Base-by-base conservation (phyloP, 2,888 invertebrate genomes). In the Metalampra italica region DNA sequence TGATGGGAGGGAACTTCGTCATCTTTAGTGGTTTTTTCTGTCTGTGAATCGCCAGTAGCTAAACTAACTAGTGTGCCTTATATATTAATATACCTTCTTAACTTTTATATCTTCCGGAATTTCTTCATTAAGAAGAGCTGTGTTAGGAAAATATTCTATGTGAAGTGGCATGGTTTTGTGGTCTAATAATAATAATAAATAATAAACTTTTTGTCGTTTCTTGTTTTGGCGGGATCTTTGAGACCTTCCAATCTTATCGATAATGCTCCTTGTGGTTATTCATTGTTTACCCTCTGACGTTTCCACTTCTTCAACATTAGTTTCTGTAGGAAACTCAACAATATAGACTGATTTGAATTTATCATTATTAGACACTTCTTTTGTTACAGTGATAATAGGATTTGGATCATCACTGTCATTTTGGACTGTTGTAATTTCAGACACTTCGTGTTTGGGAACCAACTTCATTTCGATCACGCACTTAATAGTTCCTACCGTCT, bases 201-300 rank as follows among this genome's bases (percentile, higher is more conserved):
- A 14, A 70, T 65, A 0, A 54, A 54, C 30, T 40, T 14, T 29
- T 51, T 11, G n/a, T 52, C 54, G 70, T 55, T 9, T 45, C 38
- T 43, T 53, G 52, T 51, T 55, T 48, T 8, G 51, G 46, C 14
- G 56, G 29, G 9, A 42, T 44, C 51, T 61, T 75, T 76, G 42
- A 67, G 54, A 53, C 71, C 78, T 41, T 75, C 63, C 2, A n/a
- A 77, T 68, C 57, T 89, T 86, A 55, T 82, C 86, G n/a, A 90
- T 85, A 3, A 80, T 65, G 51, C 80, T 75, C 8, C 83, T 89
- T 55, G 53, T 66, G 11, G 43, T 75, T 30, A 79, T 71, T 68
- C 49, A 83, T 71, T 64, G 83, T 70, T 51, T 66, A 40, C 51
- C 51, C 3, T 85, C 77, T 29, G 80, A 56, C 36, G 80, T 67